A percentile compares a stretch with the other conserved stretches of the same genome.
Conservation (phyloP, 92 coral and sea anemone species). For the Phenganax subtilis region DNA sequence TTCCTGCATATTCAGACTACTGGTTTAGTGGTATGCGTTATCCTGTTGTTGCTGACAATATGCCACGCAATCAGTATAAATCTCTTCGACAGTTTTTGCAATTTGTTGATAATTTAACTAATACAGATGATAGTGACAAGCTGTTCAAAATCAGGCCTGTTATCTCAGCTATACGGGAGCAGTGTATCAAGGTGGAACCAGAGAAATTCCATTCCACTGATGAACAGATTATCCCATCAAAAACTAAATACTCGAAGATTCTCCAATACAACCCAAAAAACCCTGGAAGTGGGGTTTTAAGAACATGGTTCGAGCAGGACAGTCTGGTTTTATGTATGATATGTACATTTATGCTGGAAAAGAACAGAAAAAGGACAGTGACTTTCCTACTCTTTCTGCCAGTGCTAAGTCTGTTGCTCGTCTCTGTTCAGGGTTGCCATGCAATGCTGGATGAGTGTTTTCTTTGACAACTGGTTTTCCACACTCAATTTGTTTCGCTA, state of each 20-base stretch:
- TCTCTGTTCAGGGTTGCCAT: too few relatives aligned
- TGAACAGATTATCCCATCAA: slow-evolving; percentile 1
- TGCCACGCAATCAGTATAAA: not conserved
- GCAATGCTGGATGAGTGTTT: too few relatives aligned
- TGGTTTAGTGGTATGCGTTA: not conserved
- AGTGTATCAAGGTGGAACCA: not conserved
- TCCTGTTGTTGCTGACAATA: not conserved
- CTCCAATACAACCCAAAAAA: too few relatives aligned
- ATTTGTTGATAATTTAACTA: not conserved
- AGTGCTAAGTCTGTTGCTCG: too few relatives aligned
- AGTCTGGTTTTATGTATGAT: too few relatives aligned
- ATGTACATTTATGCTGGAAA: too few relatives aligned
- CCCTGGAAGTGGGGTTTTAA: too few relatives aligned
- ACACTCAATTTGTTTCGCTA: slow-evolving; percentile 14
- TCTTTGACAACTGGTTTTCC: slow-evolving; percentile 32
- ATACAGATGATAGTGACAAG: not conserved
- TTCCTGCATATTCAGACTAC: slow-evolving; percentile 3
- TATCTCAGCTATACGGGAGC: not conserved
- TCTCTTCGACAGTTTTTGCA: not conserved
- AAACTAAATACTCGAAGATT: not conserved
- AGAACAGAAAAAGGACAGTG: too few relatives aligned
- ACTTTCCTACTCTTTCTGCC: too few relatives aligned
- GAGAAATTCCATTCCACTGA: not conserved
- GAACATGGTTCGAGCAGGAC: too few relatives aligned
- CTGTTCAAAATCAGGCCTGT: not conserved